Evolutionary conservation across 2,888 invertebrate species (phyloP).

Genomic region (Sinopyrophorus schimmeli): DNA sequence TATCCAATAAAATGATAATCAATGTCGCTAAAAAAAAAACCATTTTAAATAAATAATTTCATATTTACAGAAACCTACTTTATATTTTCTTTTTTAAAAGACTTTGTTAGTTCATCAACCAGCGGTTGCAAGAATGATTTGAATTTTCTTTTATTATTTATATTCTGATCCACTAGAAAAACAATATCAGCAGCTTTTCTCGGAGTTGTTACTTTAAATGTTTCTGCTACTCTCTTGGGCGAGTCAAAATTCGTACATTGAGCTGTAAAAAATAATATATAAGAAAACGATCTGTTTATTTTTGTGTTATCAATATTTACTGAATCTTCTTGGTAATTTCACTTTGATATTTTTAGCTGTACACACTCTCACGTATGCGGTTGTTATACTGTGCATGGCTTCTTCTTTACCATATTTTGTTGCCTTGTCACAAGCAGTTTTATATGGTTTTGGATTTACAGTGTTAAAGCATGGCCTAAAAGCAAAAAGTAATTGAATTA

Average conservation of each 20-base stretch:
- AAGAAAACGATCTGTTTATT: too few species aligned
- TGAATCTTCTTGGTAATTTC: slow-evolving; percentile 66
- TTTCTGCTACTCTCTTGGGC: slow-evolving; percentile 61
- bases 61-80: too few species aligned
- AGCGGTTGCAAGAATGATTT: slow-evolving; percentile 66
- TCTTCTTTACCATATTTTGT: slow-evolving; percentile 57
- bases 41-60: too few species aligned
- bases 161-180: slow-evolving; percentile 71
- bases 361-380: slow-evolving; percentile 71
- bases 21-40: slow-evolving; percentile 57
- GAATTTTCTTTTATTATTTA: slow-evolving; percentile 66
- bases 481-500: too few species aligned
- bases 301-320: slow-evolving; percentile 45
- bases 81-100: slow-evolving; percentile 65
- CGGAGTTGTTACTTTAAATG: slow-evolving; percentile 67
- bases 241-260: slow-evolving; percentile 56
- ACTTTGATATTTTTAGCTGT: slow-evolving; percentile 62
- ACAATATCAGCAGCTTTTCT: slow-evolving; percentile 80
- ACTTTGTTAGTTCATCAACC: slow-evolving; percentile 62
- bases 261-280: slow-evolving; percentile 45
- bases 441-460: slow-evolving; percentile 60
- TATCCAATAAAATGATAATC: slow-evolving; percentile 63
- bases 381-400: slow-evolving; percentile 68
- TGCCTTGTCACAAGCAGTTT: slow-evolving; percentile 76
- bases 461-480: slow-evolving; percentile 55